A percentile compares a stretch with the other conserved stretches of the same genome.
phyloP scores from a whole-genome alignment of 2,113 vertebrate genomes.

The Pseudolaguvia tuberculata region DNA sequence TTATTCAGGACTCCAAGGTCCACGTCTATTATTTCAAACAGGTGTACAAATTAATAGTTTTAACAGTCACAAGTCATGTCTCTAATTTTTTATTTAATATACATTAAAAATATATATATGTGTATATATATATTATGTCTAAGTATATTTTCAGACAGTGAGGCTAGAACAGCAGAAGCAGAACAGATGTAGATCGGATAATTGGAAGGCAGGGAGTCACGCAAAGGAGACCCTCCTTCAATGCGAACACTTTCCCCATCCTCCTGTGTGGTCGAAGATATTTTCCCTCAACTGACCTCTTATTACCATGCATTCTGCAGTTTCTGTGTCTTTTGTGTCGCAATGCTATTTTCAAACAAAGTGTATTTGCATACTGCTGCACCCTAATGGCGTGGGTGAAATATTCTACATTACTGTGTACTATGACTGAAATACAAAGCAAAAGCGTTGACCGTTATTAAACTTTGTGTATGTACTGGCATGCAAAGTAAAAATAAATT shows the following conservation, averaged over 20 bases:
- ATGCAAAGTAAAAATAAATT: constrained; percentile 38
- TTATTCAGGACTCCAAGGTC: too few species aligned
- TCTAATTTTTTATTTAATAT: too few species aligned
- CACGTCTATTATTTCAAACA: too few species aligned
- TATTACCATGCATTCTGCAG: background rate
- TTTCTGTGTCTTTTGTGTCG: constrained; percentile 1
- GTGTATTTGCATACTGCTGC: background rate
- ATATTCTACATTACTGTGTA: background rate
- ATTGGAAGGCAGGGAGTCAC: constrained; percentile 53
- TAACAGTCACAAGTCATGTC: too few species aligned
- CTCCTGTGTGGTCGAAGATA: constrained; percentile 9
- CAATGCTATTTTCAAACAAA: constrained; percentile 1
- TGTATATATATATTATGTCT: too few species aligned
- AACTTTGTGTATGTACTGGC: constrained; percentile 24
- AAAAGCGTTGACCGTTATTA: background rate
- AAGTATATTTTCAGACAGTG: constrained; percentile 38
- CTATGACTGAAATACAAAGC: background rate
- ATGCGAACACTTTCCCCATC: constrained; percentile 13
- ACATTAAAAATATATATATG: too few species aligned
- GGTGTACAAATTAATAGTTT: too few species aligned
- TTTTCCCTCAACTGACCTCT: background rate
- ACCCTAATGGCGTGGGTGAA: background rate
- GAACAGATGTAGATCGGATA: constrained; percentile 38
- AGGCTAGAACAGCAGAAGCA: constrained; percentile 34
- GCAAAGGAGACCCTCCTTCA: constrained; percentile 40